These are phyloP conservation scores for Xylota sylvarum DNA, from an alignment of 2,888 invertebrate genomes.

Conservation along the genomic window DNA sequence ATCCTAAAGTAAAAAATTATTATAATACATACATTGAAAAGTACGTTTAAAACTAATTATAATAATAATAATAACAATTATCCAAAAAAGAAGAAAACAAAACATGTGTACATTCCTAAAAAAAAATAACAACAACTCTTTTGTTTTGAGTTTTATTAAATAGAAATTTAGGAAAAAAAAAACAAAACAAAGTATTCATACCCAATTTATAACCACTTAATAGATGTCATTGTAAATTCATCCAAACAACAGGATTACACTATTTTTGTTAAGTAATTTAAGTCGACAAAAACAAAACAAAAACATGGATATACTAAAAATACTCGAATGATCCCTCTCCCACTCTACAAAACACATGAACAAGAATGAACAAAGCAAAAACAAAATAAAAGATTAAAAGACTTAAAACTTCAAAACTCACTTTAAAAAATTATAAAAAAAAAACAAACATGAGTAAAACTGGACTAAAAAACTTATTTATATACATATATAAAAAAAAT, in stretches of 20 bases:
- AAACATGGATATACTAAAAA: conserved; percentile 18
- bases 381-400: conserved; percentile 52
- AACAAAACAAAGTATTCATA: conserved; percentile 56
- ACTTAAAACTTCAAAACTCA: conserved; percentile 49
- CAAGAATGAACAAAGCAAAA: conserved; percentile 35
- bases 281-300: conserved; percentile 26
- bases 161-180: conserved; percentile 35
- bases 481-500: conserved; percentile 14
- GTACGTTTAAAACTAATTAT: conserved; percentile 41
- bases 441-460: conserved; percentile 29
- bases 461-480: conserved; percentile 38
- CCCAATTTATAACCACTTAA: conserved; percentile 61
- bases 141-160: conserved; percentile 59
- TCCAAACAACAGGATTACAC: conserved; percentile 51
- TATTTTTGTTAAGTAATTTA: conserved; percentile 70
- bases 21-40: conserved; percentile 41
- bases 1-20: conserved; percentile 10
- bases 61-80: conserved; percentile 28
- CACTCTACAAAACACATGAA: conserved; percentile 7
- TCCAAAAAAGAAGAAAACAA: conserved; percentile 9
- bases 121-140: conserved; percentile 11
- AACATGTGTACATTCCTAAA: conserved; percentile 64
- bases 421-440: conserved; percentile 14
- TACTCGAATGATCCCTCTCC: conserved; percentile 24
- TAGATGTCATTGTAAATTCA: conserved; percentile 73